Evolutionary conservation across 2,113 vertebrate genomes (phyloP).

Genomic region (Plectropomus leopardus): DNA sequence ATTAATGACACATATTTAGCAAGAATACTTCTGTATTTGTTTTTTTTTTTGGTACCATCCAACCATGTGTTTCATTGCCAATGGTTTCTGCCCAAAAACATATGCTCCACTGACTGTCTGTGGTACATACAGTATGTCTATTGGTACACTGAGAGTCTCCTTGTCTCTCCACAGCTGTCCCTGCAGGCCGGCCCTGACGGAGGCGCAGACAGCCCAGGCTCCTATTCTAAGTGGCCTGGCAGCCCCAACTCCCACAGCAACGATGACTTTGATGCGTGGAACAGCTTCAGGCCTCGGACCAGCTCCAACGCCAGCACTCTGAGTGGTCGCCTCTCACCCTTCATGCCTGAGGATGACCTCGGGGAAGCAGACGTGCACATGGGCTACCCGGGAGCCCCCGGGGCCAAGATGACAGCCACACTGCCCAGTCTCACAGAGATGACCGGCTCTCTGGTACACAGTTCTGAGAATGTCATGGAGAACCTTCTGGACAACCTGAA

Average conservation of each 20-base stretch:
- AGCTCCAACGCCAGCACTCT: slow-evolving; percentile 97
- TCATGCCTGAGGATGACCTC: slow-evolving; percentile 95
- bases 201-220: slow-evolving; percentile 92
- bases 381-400: slow-evolving; percentile 91
- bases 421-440: slow-evolving; percentile 97
- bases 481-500: slow-evolving; percentile 98
- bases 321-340: slow-evolving; percentile 95
- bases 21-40: neutral
- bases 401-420: slow-evolving; percentile 93
- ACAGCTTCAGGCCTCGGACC: slow-evolving; percentile 93
- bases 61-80: neutral
- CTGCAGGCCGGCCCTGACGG: slow-evolving; percentile 93
- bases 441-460: slow-evolving; percentile 86
- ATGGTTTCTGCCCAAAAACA: neutral
- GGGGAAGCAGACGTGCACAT: slow-evolving; percentile 92
- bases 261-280: slow-evolving; percentile 97
- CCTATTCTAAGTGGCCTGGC: slow-evolving; percentile 96
- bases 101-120: neutral
- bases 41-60: neutral
- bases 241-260: slow-evolving; percentile 98
- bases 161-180: slow-evolving; percentile 81
- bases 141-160: slow-evolving; percentile 22
- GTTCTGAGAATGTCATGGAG: slow-evolving; percentile 96
- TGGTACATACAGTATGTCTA: slow-evolving; percentile 14
- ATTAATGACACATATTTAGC: neutral